Evolutionary conservation across 2,113 vertebrate species (phyloP), one percentile per base, ranked within the genome.

Genomic region (Caranx ignobilis): DNA sequence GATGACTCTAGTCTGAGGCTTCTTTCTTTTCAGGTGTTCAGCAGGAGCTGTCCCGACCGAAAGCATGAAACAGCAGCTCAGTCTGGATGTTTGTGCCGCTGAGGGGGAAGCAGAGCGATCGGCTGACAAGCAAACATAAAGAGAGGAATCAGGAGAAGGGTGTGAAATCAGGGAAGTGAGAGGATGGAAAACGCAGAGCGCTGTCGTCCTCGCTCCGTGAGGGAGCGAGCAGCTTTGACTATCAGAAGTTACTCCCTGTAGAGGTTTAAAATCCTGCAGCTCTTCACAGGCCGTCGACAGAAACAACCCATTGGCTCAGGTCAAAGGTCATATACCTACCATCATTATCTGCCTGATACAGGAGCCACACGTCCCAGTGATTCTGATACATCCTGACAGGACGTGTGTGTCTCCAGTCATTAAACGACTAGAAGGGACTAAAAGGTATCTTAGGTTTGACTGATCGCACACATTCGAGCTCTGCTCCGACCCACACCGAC

Each of bases 161-260:
- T 21, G 16, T 60, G 43, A 73, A 79, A 62, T 57, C 10, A 3
- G 54, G 26, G 64, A 65, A 63, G 1, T 0, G 4, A 67, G 41
- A 13, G 61, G 16, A 19, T 0, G 86, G 85, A 72, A 89, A 81
- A 59, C 41, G 63, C 73, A 31, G 64, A 48, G 79, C 0, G 71
- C 71, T 57, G 74, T 91, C 52, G 32, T 91, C 67, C 57, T 79
- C 84, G 72, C 70, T 74, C 84, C 89, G 87, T 92, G 86, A 84
- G 55, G 9, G 26, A 26, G 26, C 26, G 26, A 26, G 26, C 26
- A 26, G 26, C 26, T 26, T 26, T 26, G 26, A 26, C 26, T 26
- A 1, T 26, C 26, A 26, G 26, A 26, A 26, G 26, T 26, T 26
- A 26, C 26, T 26, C 1, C 26, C 26, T 26, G 26, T 1, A 26